phyloP scores from a whole-genome alignment of 2,113 vertebrate species.

The Verasper variegatus region DNA sequence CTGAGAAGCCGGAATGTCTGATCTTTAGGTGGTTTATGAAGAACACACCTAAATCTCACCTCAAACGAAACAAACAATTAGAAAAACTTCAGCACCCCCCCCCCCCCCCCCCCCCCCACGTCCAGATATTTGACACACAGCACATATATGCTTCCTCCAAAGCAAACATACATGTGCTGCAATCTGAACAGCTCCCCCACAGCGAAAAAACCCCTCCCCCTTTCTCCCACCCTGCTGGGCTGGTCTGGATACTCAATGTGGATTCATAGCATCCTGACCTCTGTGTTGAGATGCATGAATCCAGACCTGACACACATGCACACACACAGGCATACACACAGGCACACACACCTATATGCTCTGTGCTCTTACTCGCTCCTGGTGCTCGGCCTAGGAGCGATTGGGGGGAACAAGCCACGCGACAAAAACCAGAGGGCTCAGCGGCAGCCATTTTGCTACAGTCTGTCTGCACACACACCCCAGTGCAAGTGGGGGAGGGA shows the following conservation, averaged over 20 bases:
- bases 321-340: slow-evolving; percentile 2
- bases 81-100: slow-evolving; percentile 2
- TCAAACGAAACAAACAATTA: slow-evolving; percentile 9
- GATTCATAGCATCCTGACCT: slow-evolving; percentile 72
- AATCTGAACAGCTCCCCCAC: slow-evolving; percentile 51
- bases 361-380: slow-evolving; percentile 27
- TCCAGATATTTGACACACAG: slow-evolving; percentile 45
- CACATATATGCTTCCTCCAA: slow-evolving; percentile 62
- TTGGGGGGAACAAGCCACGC: slow-evolving; percentile 25
- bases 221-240: slow-evolving; percentile 49
- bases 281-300: slow-evolving; percentile 71
- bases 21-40: slow-evolving; percentile 47
- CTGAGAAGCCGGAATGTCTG: slow-evolving; percentile 70
- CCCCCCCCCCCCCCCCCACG: neutral
- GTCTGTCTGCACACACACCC: slow-evolving; percentile 69
- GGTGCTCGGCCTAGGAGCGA: slow-evolving; percentile 25
- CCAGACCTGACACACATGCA: slow-evolving; percentile 36
- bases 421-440: slow-evolving; percentile 57
- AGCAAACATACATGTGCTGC: slow-evolving; percentile 75
- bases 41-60: slow-evolving; percentile 7
- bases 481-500: slow-evolving; percentile 37
- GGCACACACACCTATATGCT: slow-evolving; percentile 22
- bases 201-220: slow-evolving; percentile 40
- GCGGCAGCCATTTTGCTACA: slow-evolving; percentile 79
- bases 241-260: slow-evolving; percentile 52